Conservation (phyloP, 1,140 invertebrate species). For the Saxidomus purpurata region DNA sequence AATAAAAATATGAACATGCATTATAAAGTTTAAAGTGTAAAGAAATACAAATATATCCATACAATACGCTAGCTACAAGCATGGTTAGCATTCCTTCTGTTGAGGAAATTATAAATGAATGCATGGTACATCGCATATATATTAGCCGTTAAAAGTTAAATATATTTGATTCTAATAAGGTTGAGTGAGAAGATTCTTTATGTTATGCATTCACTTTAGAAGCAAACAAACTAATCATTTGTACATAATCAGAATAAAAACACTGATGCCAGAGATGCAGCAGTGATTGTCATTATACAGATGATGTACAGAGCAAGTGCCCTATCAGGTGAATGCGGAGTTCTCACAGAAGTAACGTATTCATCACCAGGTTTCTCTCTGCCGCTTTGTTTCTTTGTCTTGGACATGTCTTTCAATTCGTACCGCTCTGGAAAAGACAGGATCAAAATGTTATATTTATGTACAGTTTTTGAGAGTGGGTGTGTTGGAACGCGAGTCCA, state of each 20-base stretch:
- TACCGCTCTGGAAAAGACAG: neutral
- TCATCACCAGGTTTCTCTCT: neutral
- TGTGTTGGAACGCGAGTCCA: neutral
- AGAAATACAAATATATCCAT: too few species aligned
- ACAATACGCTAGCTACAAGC: too few species aligned
- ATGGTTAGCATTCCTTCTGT: too few species aligned
- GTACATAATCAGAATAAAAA: neutral
- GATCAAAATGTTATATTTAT: neutral
- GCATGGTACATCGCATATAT: too few species aligned
- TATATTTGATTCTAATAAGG: too few species aligned
- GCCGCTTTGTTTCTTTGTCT: neutral
- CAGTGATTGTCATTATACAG: neutral
- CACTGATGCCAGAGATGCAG: neutral
- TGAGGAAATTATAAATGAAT: too few species aligned
- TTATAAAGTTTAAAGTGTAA: too few species aligned
- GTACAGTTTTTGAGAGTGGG: neutral
- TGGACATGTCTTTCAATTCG: neutral
- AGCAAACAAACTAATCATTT: neutral
- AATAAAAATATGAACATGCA: too few species aligned
- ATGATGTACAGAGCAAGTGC: neutral
- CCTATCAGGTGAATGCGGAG: neutral
- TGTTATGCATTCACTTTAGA: too few species aligned
- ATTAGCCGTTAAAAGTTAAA: too few species aligned
- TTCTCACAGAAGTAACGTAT: neutral
- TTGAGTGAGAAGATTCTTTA: too few species aligned